A percentile compares a stretch with the other conserved stretches of the same genome.
Conservation (phyloP, 2,888 invertebrate species). For the Brenthis daphne region DNA sequence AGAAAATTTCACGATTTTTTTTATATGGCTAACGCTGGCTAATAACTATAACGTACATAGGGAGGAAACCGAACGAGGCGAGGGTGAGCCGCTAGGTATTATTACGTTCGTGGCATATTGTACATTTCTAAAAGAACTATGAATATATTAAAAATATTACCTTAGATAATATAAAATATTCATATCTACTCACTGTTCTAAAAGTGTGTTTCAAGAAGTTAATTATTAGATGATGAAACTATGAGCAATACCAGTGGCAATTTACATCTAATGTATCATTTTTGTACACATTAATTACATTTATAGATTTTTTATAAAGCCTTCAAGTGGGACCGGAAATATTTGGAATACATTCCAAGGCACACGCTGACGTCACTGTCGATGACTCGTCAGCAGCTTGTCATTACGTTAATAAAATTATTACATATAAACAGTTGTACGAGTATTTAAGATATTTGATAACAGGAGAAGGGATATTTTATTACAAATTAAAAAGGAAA, state of each 20-base stretch:
- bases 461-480: no score
- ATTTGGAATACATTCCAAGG: slow-evolving; percentile 50
- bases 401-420: slow-evolving; percentile 15
- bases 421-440: neutral
- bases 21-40: no score
- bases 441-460: no score
- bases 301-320: slow-evolving; percentile 26
- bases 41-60: no score
- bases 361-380: slow-evolving; percentile 38
- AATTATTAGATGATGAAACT: neutral
- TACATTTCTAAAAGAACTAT: no score
- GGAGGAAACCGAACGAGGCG: no score
- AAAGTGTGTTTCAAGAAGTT: neutral
- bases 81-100: no score
- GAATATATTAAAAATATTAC: no score
- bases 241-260: neutral
- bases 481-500: no score
- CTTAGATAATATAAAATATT: no score
- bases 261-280: neutral
- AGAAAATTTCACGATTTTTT: no score
- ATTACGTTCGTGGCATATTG: no score
- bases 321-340: slow-evolving; percentile 50
- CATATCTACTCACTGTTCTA: neutral
- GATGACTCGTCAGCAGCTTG: slow-evolving; percentile 30
- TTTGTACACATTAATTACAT: slow-evolving; percentile 2